Base-by-base conservation (phyloP, 2,797 vertebrate genomes). In the Dermochelys coriacea region DNA sequence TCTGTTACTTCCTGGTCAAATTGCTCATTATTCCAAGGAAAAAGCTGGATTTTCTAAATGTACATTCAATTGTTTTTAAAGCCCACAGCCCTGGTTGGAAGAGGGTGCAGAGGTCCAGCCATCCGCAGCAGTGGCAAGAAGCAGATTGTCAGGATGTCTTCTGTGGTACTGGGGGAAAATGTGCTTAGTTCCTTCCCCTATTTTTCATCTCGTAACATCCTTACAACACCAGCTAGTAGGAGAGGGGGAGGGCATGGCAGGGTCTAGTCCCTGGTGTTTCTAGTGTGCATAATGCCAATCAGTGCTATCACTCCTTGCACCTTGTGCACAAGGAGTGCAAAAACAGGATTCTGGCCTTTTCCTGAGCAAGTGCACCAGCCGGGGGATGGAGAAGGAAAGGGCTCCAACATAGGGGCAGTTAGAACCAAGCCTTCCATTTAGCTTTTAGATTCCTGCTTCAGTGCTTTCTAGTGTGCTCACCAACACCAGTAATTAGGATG, bases 181-280 rank as follows among this genome's bases (percentile, higher is more conserved):
- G 0, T 12, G 5, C 0, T 2, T 74, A 68, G 8, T n/a, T 68
- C n/a, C 64, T 68, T 61, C 59, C 14, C 9, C n/a, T 68, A 21
- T 68, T 68, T 64, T 68, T 37, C 64, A 21, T 68, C 19, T 68
- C 18, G 10, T 9, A 68, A 68, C 9, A 68, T 18, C 18, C 61
- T 68, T 68, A 68, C 34, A 19, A n/a, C 15, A n/a, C 16, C 34
- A 68, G 61, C 16, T 18, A 68, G 18, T 68, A 6, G 18, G 34
- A 68, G 61, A 68, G 18, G 61, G 9, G 31, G 15, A 64, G 31
- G 16, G 5, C 61, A 37, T 21, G 18, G 61, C 34, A 68, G 8
- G 61, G 61, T 10, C 61, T 19, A 68, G 61, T 8, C 34, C 61
- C 18, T 0, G 4, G 4, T 19, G 7, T n/a, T 68, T 68, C 74